phyloP scores from a whole-genome alignment of 2,888 invertebrate species.

The Muscina levida region DNA sequence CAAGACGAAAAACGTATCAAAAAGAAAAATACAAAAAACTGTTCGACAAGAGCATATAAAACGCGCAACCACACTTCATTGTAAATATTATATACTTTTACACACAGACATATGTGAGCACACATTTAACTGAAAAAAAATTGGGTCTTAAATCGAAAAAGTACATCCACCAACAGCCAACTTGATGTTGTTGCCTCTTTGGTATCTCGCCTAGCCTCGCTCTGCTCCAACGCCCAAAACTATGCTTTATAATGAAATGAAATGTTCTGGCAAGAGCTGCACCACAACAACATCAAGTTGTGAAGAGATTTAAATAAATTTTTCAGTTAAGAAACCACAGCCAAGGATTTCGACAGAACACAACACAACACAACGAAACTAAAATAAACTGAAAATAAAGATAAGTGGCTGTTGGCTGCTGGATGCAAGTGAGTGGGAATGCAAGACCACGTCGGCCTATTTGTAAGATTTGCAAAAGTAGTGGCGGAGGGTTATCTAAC shows the following conservation, averaged over 20 bases:
- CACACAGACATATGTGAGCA: neutral
- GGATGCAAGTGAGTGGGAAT: slow-evolving; percentile 10
- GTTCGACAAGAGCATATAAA: no score
- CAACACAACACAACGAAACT: slow-evolving; percentile 17
- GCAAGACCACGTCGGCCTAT: slow-evolving; percentile 15
- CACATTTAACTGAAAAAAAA: slow-evolving; percentile 38
- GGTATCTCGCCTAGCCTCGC: slow-evolving; percentile 4
- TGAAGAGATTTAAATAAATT: slow-evolving; percentile 62
- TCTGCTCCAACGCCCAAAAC: slow-evolving; percentile 47
- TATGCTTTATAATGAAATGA: slow-evolving; percentile 37
- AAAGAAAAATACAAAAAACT: neutral
- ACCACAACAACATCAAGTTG: slow-evolving; percentile 33
- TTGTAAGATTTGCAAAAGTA: neutral
- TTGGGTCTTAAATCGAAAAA: slow-evolving; percentile 34
- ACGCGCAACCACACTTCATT: no score
- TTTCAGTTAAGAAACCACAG: slow-evolving; percentile 55
- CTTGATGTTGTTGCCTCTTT: slow-evolving; percentile 3
- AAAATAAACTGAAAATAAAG: slow-evolving; percentile 2
- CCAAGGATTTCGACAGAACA: slow-evolving; percentile 14
- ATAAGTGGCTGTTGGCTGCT: slow-evolving; percentile 16
- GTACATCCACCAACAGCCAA: neutral
- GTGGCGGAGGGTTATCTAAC: neutral
- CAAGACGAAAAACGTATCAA: neutral
- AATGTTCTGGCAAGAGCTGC: neutral
- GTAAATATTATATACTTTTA: neutral